Base-by-base conservation (phyloP, 2,113 vertebrate genomes). In the Cettia cetti region DNA sequence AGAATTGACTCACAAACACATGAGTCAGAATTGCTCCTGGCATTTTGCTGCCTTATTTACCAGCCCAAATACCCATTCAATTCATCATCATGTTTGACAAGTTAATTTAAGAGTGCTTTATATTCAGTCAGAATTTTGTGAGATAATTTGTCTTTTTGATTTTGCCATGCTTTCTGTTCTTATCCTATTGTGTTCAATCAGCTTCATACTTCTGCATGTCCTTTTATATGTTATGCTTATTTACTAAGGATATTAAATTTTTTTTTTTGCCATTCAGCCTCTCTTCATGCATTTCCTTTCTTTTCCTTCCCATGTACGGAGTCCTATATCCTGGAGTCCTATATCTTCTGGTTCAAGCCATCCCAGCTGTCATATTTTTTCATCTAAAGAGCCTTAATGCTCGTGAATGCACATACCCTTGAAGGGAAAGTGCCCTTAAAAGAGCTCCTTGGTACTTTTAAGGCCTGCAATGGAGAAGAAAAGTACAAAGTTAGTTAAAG, bases 21-120 rank as follows among this genome's bases (percentile, higher is more conserved):
- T 92, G 47, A 96, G 49, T 87, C 86, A 95, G 74, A 91, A 89
- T 5, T 56, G 24, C 82, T 90, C 70, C 86, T 68, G 84, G 78
- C 57, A 63, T 72, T 90, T 96, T 88, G 39, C 66, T 85, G 37
- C 70, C 15, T 33, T 45, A 53, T 70, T 74, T 87, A 93, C 53
- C 74, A 91, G 4, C 26, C 74, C 50, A 89, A 94, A 85, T 31
- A 87, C 37, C 60, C 21, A 26, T 81, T 79, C 53, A 68, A 61
- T 39, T 92, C 35, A 86, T 53, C 64, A 69, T 91, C 37, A 44
- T 20, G 14, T 69, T 72, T 95, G 94, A 82, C 61, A 95, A 84
- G 52, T 54, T 77, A 83, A 78, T 89, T 77, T 89, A 81, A 44
- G 35, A 84, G 7, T 52, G 11, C 7, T 54, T 80, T 70, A 27